Percentiles rank a stretch among this genome's conserved stretches.
Evolutionary conservation across 2,797 vertebrate genomes (phyloP).

Genomic region (Brotula barbata): DNA sequence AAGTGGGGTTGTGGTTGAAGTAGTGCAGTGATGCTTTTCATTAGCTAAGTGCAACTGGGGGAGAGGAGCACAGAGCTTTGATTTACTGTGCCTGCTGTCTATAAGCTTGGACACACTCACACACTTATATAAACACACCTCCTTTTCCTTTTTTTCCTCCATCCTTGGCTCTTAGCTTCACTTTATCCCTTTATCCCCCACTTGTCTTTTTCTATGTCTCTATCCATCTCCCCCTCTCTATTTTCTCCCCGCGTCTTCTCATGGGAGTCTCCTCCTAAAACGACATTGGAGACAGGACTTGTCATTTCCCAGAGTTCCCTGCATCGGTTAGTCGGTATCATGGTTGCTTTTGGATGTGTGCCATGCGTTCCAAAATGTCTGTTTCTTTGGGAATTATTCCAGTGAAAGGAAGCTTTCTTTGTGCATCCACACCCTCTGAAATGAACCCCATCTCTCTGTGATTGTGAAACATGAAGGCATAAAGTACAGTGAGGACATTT

Average conservation of each 20-base stretch:
- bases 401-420: background rate
- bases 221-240: slow-evolving; percentile 41
- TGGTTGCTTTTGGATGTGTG: slow-evolving; percentile 2
- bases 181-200: slow-evolving; percentile 33
- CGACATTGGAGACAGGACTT: slow-evolving; percentile 32
- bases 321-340: slow-evolving; percentile 3
- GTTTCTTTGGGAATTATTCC: background rate
- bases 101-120: slow-evolving; percentile 45
- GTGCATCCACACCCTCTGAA: background rate
- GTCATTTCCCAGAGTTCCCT: slow-evolving; percentile 14
- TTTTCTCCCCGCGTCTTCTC: slow-evolving; percentile 43
- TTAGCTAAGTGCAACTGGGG: slow-evolving; percentile 78
- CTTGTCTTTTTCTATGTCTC: slow-evolving; percentile 27
- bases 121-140: slow-evolving; percentile 24
- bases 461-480: background rate
- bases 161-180: slow-evolving; percentile 36
- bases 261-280: slow-evolving; percentile 41
- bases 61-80: slow-evolving; percentile 64
- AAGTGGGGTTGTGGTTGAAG: slow-evolving; percentile 71
- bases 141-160: slow-evolving; percentile 38
- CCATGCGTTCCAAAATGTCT: background rate
- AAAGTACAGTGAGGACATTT: background rate
- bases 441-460: background rate
- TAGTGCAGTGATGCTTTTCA: slow-evolving; percentile 73
- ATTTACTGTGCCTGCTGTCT: slow-evolving; percentile 69